Evolutionary conservation across 2,797 vertebrate species (phyloP).

Genomic region (Triplophysa yarkandensis): DNA sequence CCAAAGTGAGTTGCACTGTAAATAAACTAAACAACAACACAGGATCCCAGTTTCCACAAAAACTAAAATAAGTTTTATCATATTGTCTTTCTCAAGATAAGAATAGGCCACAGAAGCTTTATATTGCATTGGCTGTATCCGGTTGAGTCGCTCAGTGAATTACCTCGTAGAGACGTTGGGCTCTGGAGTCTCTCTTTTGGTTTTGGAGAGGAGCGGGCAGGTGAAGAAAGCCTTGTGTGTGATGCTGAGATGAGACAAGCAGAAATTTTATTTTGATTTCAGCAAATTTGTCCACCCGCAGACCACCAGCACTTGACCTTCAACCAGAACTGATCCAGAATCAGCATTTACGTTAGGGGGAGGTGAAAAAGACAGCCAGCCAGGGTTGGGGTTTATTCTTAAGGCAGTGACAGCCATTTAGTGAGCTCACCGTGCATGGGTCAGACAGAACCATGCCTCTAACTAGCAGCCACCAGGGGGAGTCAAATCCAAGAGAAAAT

Average conservation of each 20-base stretch:
- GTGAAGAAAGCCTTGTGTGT: conserved; percentile 86
- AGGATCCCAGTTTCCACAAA: no score
- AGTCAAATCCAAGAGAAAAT: conserved; percentile 49
- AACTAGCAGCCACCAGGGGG: conserved; percentile 68
- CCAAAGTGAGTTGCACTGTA: no score
- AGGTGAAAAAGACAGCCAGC: conserved; percentile 25
- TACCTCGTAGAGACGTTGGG: conserved; percentile 94
- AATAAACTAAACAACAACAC: no score
- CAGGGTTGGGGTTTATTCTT: conserved; percentile 19
- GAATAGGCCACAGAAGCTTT: not conserved
- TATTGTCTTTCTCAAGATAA: not conserved
- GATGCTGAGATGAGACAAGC: conserved; percentile 82
- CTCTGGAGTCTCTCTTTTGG: conserved; percentile 94
- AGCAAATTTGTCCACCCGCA: conserved; percentile 39
- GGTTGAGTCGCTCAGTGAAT: conserved; percentile 62
- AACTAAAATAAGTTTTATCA: no score
- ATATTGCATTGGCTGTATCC: not conserved
- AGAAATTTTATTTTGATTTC: conserved; percentile 74
- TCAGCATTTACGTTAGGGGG: conserved; percentile 13
- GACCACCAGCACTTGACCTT: conserved; percentile 30
- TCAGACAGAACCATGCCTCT: conserved; percentile 2
- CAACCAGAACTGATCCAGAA: conserved; percentile 37
- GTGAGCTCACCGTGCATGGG: conserved; percentile 45
- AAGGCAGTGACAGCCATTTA: conserved; percentile 28
- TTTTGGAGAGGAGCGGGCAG: conserved; percentile 90